Evolutionary conservation across 2,113 vertebrate species (phyloP), one percentile per base, ranked within the genome.

Genomic region (Lepisosteus osseus): DNA sequence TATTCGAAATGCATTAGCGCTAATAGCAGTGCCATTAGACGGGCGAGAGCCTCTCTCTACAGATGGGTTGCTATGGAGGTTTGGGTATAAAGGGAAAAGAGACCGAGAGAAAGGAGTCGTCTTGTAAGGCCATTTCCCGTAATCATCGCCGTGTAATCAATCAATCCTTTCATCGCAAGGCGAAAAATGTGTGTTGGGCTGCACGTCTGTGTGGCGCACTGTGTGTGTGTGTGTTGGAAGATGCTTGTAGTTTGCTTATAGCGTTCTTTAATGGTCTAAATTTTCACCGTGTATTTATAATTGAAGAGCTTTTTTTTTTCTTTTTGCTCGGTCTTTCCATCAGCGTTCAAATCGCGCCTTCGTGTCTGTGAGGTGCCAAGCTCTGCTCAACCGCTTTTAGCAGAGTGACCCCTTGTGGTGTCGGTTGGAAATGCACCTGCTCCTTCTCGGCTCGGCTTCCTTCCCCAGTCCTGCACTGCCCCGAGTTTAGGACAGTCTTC

Each of bases 21-120:
- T 95, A 93, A 95, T 94, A 93, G 94, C 90, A 85, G 88, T 89
- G 85, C 93, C 93, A 92, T 95, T 93, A 95, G 88, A 84, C 85
- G 77, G 85, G 85, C 86, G 84, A 85, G 82, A 82, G 86, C 89
- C 86, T 79, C 87, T 86, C 86, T 77, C 89, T 87, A 86, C 87
- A 92, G 92, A 93, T 93, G 93, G 92, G 90, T 87, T 94, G 88
- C 92, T 88, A 86, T 92, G 91, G 90, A 92, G 86, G 90, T 92
- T 85, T 81, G 7, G 78, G 75, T 78, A 77, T 85, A 83, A 82
- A 75, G 82, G 84, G 83, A 69, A 72, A 70, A 74, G 80, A 85
- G 76, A 80, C 68, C 72, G 77, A 86, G 76, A 70, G 62, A 5
- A 9, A 78, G 86, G 83, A 87, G 79, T 83, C 67, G 79, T 90